A percentile compares a stretch with the other conserved stretches of the same genome.
Evolutionary conservation across 2,113 vertebrate species (phyloP).

Genomic region (Gasterosteus aculeatus): DNA sequence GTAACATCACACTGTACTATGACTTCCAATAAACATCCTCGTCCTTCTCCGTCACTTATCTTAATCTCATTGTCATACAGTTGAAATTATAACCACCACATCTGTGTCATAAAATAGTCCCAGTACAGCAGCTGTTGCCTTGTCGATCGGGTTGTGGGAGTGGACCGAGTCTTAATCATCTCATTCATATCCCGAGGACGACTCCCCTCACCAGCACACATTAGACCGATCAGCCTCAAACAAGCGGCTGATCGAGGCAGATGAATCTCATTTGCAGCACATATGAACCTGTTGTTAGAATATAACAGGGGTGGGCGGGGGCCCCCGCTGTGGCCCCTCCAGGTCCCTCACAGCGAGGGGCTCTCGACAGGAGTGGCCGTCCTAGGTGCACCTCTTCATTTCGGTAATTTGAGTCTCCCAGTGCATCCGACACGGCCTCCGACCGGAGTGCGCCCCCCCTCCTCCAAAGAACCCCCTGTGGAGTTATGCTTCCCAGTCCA

Average conservation of each 20-base stretch:
- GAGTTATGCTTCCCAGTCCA: not conserved
- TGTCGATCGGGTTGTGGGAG: conserved; percentile 62
- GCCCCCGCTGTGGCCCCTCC: conserved; percentile 4
- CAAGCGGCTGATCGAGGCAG: conserved; percentile 27
- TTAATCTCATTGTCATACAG: not conserved
- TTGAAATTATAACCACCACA: not conserved
- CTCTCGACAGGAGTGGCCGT: conserved; percentile 49
- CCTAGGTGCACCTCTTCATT: conserved; percentile 48
- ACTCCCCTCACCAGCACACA: conserved; percentile 70
- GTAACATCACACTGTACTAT: too few relatives aligned
- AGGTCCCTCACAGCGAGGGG: conserved; percentile 28
- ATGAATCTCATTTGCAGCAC: conserved; percentile 56
- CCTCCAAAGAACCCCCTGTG: too few relatives aligned
- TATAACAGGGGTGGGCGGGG: not conserved
- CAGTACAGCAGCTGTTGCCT: not conserved
- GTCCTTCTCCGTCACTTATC: not conserved
- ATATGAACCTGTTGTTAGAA: conserved; percentile 41
- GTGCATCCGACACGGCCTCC: conserved; percentile 13
- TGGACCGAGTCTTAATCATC: conserved; percentile 77
- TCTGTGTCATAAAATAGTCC: not conserved
- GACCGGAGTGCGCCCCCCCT: not conserved
- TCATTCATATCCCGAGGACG: conserved; percentile 74
- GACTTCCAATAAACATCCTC: not conserved
- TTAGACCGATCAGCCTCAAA: conserved; percentile 53
- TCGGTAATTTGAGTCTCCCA: conserved; percentile 20